These are phyloP conservation scores for Cephonodes hylas DNA, from an alignment of 2,888 invertebrate genomes.

Conservation along the genomic window DNA sequence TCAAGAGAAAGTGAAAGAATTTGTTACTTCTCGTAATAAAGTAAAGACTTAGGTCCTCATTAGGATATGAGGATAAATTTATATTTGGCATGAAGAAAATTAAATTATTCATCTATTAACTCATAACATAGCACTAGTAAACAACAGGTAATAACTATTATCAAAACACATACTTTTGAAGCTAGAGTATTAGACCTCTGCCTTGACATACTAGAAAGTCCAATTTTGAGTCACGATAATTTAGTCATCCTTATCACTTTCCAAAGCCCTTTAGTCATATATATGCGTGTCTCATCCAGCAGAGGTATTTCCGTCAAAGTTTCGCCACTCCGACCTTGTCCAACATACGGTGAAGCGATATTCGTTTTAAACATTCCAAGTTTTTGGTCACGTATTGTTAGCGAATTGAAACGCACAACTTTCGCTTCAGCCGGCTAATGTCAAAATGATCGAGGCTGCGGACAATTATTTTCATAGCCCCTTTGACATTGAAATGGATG, in stretches of 20 bases:
- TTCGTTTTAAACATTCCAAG: conserved; percentile 42
- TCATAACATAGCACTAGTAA: too few species aligned
- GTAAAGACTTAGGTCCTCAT: too few species aligned
- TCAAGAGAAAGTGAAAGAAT: background rate
- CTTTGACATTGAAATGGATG: conserved; percentile 48
- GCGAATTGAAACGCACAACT: conserved; percentile 42
- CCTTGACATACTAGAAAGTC: too few species aligned
- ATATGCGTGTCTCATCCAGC: conserved; percentile 35
- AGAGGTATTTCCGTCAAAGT: conserved; percentile 30
- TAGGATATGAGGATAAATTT: too few species aligned
- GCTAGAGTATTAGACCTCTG: too few species aligned
- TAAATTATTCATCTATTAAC: too few species aligned
- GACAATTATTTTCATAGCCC: conserved; percentile 21
- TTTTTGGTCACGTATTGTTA: conserved; percentile 55
- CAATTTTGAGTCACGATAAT: too few species aligned
- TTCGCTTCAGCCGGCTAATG: conserved; percentile 49
- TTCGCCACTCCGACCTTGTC: conserved; percentile 55
- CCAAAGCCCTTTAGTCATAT: background rate
- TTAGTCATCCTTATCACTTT: too few species aligned
- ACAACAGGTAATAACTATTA: too few species aligned
- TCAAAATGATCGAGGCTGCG: conserved; percentile 46
- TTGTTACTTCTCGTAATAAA: too few species aligned
- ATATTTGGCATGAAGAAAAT: too few species aligned
- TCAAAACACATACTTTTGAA: too few species aligned
- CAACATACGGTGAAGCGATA: conserved; percentile 42